Conservation (phyloP, 1,140 invertebrate genomes). For the Pseudomyrmex sp. region DNA sequence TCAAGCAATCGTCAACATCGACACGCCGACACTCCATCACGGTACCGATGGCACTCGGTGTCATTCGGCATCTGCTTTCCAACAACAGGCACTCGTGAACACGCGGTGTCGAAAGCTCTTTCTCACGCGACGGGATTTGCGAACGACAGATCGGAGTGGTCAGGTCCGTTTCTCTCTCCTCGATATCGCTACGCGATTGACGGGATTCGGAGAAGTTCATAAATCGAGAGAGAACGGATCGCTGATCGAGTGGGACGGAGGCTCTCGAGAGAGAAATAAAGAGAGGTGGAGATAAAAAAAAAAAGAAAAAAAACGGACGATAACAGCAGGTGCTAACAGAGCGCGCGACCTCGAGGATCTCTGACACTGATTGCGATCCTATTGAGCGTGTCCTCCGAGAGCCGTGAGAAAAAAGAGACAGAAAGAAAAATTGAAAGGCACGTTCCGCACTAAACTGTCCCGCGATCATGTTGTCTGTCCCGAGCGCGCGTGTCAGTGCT, state of each 20-base stretch:
- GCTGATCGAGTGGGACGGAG: conserved; percentile 29
- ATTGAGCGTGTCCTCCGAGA: conserved; percentile 44
- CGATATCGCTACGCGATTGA: conserved; percentile 58
- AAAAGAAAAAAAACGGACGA: not conserved
- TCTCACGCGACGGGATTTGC: conserved; percentile 31
- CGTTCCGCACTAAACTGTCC: conserved; percentile 15
- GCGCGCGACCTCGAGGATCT: not conserved
- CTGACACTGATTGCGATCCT: conserved; percentile 53
- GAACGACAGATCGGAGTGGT: conserved; percentile 47
- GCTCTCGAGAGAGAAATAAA: not conserved
- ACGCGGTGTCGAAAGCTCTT: conserved; percentile 48
- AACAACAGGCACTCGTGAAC: conserved; percentile 30
- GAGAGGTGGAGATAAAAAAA: not conserved
- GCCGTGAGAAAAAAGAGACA: conserved; percentile 4
- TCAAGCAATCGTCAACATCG: conserved; percentile 16
- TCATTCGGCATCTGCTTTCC: conserved; percentile 24
- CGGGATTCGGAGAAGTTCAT: conserved; percentile 45
- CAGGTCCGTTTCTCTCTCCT: conserved; percentile 13
- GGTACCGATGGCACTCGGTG: conserved; percentile 30
- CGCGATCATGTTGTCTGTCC: conserved; percentile 12
- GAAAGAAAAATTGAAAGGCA: not conserved
- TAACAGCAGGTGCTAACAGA: conserved; percentile 27
- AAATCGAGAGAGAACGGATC: conserved; percentile 61
- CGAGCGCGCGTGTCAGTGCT: conserved; percentile 26
- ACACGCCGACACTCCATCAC: conserved; percentile 4